Base-by-base conservation (phyloP, 2,888 invertebrate species). In the Heteromurus nitidus region DNA sequence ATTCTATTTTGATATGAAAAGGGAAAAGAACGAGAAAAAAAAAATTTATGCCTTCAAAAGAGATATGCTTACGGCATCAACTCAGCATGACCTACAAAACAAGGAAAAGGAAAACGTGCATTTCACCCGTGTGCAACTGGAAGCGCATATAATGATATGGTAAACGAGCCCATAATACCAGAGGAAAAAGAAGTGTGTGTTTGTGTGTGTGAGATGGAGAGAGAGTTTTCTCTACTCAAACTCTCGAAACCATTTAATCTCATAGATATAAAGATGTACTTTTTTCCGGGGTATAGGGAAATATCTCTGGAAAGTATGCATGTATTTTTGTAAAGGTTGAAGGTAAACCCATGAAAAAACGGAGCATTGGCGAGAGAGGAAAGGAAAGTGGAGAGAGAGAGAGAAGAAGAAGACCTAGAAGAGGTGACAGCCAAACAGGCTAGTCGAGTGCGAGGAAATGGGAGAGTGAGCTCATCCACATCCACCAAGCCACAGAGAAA, bases 241-340 rank as follows among this genome's bases (percentile, higher is more conserved):
- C 36, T 36, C 36, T 9, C 36, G 5, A 5, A 36, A 5, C 13
- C 36, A 5, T 36, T 13, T 36, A 13, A 5, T 36, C 36, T 36
- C 7, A 5, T 36, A 36, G 7, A 36, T 36, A 9, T 9, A 9
- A 36, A 9, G 13, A 36, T 13, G 13, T 36, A 9, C 36, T 13
- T 36, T 9, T 36, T 36, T 36, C 36, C 36, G 5, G 36, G 36
- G 7, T 36, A 5, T 36, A 5, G 7, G 36, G 7, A 36, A 36
- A 9, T 5, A 16, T 13, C 47, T 13, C n/a, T 13, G 3, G 47
- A 47, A n/a, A 3, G n/a, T 65, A 81, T 70, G 70, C 36, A 69
- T 31, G 16, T 75, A 68, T 76, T 80, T 70, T 70, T 73, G 44
- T 50, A 80, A 80, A 80, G 80, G 80, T 80, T 80, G 80, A 81